Conservation (phyloP, 1,140 invertebrate genomes). For the Lepidostoma basale region DNA sequence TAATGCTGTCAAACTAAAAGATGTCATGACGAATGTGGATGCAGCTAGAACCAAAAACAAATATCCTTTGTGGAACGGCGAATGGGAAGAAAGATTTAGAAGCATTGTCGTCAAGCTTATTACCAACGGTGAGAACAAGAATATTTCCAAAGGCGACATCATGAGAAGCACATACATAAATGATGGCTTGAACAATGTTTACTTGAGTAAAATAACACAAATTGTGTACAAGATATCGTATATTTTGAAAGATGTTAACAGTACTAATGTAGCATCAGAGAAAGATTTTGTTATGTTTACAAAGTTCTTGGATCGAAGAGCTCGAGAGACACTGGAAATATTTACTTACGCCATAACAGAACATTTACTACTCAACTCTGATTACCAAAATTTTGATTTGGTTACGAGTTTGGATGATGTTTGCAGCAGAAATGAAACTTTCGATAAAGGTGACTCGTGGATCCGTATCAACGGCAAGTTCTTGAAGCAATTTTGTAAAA, state of each 20-base stretch:
- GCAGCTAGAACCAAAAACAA: conserved; percentile 50
- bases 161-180: conserved; percentile 29
- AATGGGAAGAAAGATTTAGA: conserved; percentile 41
- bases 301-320: conserved; percentile 51
- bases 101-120: conserved; percentile 36
- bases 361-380: conserved; percentile 41
- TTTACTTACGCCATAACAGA: conserved; percentile 55
- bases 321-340: conserved; percentile 51
- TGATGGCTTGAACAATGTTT: conserved; percentile 46
- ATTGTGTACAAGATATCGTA: conserved; percentile 50
- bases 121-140: background rate
- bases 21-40: conserved; percentile 47
- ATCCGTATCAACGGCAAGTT: conserved; percentile 24
- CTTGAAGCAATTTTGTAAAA: conserved; percentile 34
- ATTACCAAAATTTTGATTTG: conserved; percentile 31
- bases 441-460: conserved; percentile 18
- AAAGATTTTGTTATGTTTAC: conserved; percentile 49
- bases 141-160: conserved; percentile 2
- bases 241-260: conserved; percentile 46
- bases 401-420: conserved; percentile 27
- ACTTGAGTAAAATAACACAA: conserved; percentile 54
- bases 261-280: conserved; percentile 46
- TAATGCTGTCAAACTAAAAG: conserved; percentile 48
- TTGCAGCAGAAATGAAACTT: conserved; percentile 35
- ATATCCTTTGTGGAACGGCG: conserved; percentile 43